Percentiles rank a stretch among this genome's conserved stretches.
phyloP scores from a whole-genome alignment of 2,888 invertebrate species.

The Maniola hyperantus region DNA sequence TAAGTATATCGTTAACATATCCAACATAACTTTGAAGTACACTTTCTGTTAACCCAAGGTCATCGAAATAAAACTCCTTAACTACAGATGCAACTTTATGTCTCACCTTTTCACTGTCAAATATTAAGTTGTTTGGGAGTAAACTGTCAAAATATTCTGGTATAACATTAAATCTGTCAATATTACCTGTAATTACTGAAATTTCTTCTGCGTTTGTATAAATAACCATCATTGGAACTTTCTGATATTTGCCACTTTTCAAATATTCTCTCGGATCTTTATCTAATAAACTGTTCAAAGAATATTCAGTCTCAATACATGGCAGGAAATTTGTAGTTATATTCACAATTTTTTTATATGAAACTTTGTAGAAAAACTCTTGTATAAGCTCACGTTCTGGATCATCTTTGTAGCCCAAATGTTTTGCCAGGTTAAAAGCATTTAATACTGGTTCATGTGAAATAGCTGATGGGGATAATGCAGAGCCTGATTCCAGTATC shows the following conservation, averaged over 20 bases:
- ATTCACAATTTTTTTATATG: conserved; percentile 46
- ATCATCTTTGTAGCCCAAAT: conserved; percentile 68
- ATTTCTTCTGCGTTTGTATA: conserved; percentile 53
- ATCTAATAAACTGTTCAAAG: conserved; percentile 49
- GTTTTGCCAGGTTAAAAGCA: conserved; percentile 62
- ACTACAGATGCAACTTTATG: conserved; percentile 56
- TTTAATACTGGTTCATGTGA: conserved; percentile 53
- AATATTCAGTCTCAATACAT: conserved; percentile 57
- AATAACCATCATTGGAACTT: conserved; percentile 60
- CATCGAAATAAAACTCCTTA: conserved; percentile 62
- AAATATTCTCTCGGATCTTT: conserved; percentile 58
- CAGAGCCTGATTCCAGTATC: conserved; percentile 69
- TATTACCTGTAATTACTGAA: conserved; percentile 46
- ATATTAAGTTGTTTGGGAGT: conserved; percentile 64
- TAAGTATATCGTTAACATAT: conserved; percentile 63
- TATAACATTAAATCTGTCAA: conserved; percentile 45
- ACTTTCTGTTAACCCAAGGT: conserved; percentile 41
- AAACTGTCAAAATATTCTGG: conserved; percentile 56
- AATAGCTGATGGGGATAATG: conserved; percentile 60
- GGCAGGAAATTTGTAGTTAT: conserved; percentile 54
- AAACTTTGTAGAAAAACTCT: conserved; percentile 51
- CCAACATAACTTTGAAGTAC: conserved; percentile 51
- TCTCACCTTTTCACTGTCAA: conserved; percentile 49
- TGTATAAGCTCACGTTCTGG: conserved; percentile 47
- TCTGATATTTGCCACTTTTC: conserved; percentile 50